These are phyloP conservation scores for Diabrotica undecimpunctata DNA, from an alignment of 1,140 invertebrate species.

Conservation along the genomic window DNA sequence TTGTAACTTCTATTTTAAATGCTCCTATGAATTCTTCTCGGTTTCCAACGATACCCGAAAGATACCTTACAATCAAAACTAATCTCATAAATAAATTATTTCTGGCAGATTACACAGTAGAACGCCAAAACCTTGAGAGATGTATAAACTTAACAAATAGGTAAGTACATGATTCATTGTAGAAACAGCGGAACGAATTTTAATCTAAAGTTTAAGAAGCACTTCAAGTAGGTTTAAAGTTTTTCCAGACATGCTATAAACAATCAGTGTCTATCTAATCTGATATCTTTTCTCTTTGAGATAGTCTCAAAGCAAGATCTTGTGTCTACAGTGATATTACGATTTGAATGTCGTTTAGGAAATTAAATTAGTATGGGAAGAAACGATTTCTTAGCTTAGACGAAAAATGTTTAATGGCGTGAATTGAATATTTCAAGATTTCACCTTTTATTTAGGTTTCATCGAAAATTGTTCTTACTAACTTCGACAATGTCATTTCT, in stretches of 20 bases:
- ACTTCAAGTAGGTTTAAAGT: conserved; percentile 11
- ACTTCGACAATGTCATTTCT: no score
- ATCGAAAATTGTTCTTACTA: no score
- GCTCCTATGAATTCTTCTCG: no score
- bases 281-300: conserved; percentile 11
- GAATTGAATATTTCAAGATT: not conserved
- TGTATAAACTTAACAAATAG: conserved; percentile 14
- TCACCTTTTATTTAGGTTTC: not conserved
- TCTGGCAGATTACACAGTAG: not conserved
- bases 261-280: conserved; percentile 17
- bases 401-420: not conserved
- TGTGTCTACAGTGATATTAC: conserved; percentile 18
- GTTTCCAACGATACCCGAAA: no score
- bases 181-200: conserved; percentile 8
- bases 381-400: not conserved
- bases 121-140: not conserved
- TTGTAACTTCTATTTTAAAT: no score
- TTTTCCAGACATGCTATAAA: conserved; percentile 21
- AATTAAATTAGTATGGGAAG: not conserved
- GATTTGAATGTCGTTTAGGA: not conserved
- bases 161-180: conserved; percentile 13
- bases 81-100: not conserved
- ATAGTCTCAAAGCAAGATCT: conserved; percentile 4
- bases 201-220: conserved; percentile 21
- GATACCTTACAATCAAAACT: no score